Evolutionary conservation across 2,888 invertebrate species (phyloP).

Genomic region (Aleiodes testaceus): DNA sequence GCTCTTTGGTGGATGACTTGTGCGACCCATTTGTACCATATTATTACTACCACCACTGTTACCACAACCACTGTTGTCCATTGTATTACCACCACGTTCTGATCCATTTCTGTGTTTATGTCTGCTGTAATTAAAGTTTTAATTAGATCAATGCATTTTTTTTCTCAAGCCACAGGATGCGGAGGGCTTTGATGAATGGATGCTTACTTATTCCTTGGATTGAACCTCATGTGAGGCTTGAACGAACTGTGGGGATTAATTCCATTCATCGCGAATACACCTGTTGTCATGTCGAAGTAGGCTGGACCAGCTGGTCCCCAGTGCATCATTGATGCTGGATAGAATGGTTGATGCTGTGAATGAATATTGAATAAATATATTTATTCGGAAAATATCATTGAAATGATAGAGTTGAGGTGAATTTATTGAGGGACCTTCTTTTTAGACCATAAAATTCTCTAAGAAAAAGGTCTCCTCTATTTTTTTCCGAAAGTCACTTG

Average conservation of each 20-base stretch:
- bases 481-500: neutral
- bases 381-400: no score
- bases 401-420: no score
- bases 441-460: neutral
- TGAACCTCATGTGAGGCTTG: slow-evolving; percentile 75
- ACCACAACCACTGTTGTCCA: slow-evolving; percentile 47
- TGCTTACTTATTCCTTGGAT: slow-evolving; percentile 70
- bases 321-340: slow-evolving; percentile 77
- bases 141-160: neutral
- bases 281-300: slow-evolving; percentile 79
- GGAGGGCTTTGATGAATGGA: neutral
- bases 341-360: slow-evolving; percentile 78
- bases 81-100: slow-evolving; percentile 62
- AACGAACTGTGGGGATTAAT: slow-evolving; percentile 80
- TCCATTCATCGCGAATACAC: slow-evolving; percentile 83
- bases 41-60: slow-evolving; percentile 54
- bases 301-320: slow-evolving; percentile 73
- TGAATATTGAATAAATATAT: slow-evolving; percentile 41
- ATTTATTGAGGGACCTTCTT: no score
- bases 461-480: neutral
- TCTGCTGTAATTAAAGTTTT: slow-evolving; percentile 51
- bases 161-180: neutral
- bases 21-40: slow-evolving; percentile 66
- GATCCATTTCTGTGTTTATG: slow-evolving; percentile 70
- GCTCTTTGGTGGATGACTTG: slow-evolving; percentile 63